phyloP scores from a whole-genome alignment of 2,113 vertebrate genomes.

The Echinops telfairi region DNA sequence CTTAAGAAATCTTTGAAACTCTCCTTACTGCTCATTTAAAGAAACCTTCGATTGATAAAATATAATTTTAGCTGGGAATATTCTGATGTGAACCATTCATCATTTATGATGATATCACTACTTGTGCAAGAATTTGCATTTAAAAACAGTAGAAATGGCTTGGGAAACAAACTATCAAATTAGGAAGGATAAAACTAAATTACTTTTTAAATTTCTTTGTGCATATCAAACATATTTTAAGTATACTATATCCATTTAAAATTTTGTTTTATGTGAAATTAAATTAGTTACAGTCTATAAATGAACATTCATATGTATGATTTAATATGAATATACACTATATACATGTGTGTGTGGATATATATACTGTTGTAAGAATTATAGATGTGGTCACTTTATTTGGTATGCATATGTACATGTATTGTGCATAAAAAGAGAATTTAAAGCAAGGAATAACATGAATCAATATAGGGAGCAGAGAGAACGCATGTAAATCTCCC shows the following conservation, averaged over 20 bases:
- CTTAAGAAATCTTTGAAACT: slow-evolving; percentile 14
- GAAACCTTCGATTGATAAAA: slow-evolving; percentile 28
- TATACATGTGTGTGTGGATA: neutral
- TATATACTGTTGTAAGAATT: neutral
- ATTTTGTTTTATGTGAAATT: neutral
- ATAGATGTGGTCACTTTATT: neutral
- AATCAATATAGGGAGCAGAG: neutral
- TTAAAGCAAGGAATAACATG: neutral
- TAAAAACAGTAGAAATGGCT: neutral
- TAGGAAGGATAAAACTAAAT: neutral
- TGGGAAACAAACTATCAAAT: neutral
- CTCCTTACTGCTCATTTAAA: slow-evolving; percentile 31
- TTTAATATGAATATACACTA: neutral
- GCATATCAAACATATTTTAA: neutral
- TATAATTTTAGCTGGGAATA: neutral
- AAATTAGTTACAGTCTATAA: neutral
- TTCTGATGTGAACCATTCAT: slow-evolving; percentile 47
- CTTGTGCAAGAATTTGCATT: neutral
- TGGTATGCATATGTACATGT: neutral
- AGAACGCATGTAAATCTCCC: neutral
- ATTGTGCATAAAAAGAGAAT: neutral
- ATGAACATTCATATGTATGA: neutral
- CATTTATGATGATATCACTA: slow-evolving; percentile 53
- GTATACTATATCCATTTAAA: no score
- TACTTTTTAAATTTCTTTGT: neutral